These are phyloP conservation scores for Phrynosoma blainvillii DNA, from an alignment of 2,113 vertebrate genomes.

Conservation along the genomic window DNA sequence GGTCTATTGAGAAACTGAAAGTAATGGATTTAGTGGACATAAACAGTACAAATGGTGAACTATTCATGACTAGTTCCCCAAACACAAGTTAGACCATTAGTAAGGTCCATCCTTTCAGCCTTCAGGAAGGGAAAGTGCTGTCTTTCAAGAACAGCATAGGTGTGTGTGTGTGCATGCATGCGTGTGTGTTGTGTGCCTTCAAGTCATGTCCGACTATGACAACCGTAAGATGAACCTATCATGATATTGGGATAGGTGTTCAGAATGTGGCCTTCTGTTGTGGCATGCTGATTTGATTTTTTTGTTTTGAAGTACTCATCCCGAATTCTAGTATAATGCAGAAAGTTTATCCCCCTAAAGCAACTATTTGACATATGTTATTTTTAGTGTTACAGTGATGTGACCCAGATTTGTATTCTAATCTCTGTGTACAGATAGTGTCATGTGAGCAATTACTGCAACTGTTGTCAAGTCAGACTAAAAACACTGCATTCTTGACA, in stretches of 20 bases:
- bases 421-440: background rate
- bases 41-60: background rate
- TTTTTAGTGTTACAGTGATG: background rate
- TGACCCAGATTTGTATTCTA: background rate
- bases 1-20: background rate
- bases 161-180: background rate
- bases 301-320: background rate
- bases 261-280: background rate
- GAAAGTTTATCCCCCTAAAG: background rate
- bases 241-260: background rate
- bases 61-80: background rate
- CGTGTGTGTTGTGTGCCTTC: too few relatives aligned
- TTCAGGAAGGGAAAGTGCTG: background rate
- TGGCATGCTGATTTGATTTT: background rate
- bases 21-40: background rate
- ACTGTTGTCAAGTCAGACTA: background rate
- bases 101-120: background rate
- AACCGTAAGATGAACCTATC: too few relatives aligned
- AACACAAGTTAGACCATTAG: background rate
- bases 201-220: too few relatives aligned
- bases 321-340: background rate
- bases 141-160: background rate
- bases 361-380: background rate
- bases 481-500: background rate
- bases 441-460: background rate